Conservation (phyloP, 2,797 vertebrate genomes). For the Cynodonichthys magdalenae region DNA sequence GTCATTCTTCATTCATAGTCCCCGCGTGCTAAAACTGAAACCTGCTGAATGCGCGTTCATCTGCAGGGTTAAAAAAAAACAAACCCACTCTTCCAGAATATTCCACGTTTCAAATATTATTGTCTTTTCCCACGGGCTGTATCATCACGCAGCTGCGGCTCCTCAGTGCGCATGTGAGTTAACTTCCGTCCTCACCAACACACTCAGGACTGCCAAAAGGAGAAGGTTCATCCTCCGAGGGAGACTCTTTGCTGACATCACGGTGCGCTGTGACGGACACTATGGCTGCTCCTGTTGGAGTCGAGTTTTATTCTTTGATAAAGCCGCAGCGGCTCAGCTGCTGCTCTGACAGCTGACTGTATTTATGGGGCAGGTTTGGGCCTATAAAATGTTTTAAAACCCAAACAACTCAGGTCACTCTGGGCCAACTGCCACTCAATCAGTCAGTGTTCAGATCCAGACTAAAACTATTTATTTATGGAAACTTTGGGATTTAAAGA, state of each 20-base stretch:
- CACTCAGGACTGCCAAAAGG: slow-evolving; percentile 10
- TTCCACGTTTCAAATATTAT: slow-evolving; percentile 4
- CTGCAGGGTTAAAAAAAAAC: too few species aligned
- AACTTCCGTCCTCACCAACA: slow-evolving; percentile 58
- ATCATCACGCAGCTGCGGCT: slow-evolving; percentile 26
- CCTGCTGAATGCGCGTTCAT: slow-evolving; percentile 30
- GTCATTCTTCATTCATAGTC: slow-evolving; percentile 81
- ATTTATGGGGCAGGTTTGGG: too few species aligned
- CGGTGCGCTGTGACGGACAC: background rate
- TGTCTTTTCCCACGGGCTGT: slow-evolving; percentile 36
- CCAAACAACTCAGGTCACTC: too few species aligned
- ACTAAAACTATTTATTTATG: too few species aligned
- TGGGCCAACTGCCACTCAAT: too few species aligned
- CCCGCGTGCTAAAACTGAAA: slow-evolving; percentile 38
- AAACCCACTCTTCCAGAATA: background rate
- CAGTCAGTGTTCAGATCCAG: too few species aligned
- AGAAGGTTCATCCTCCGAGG: slow-evolving; percentile 5
- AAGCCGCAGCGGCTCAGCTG: background rate
- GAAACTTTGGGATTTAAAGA: too few species aligned
- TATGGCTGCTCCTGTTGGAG: background rate
- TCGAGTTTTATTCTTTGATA: too few species aligned
- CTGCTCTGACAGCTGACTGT: too few species aligned
- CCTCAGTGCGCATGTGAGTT: slow-evolving; percentile 55
- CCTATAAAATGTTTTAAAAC: too few species aligned
- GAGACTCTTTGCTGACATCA: background rate